A percentile compares a stretch with the other conserved stretches of the same genome.
These are phyloP conservation scores for Uria aalge DNA, from an alignment of 2,113 vertebrate species.

Conservation along the genomic window DNA sequence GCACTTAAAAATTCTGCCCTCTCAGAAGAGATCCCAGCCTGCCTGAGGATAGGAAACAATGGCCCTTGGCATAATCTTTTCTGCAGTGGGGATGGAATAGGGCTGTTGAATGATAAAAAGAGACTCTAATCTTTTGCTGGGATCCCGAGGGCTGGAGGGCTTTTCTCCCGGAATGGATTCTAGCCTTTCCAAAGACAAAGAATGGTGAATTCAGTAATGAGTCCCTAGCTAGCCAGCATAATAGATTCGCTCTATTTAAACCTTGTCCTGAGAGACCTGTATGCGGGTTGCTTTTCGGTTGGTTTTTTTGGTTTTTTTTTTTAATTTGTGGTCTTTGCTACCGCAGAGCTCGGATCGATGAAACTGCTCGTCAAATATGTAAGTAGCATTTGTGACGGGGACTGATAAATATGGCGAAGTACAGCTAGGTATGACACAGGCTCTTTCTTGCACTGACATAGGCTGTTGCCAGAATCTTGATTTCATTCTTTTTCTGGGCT, in stretches of 20 bases:
- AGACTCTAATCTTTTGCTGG: not conserved
- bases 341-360: not conserved
- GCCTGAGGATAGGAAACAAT: not conserved
- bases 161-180: not conserved
- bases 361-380: not conserved
- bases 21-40: not conserved
- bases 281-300: not conserved
- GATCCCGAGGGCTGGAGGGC: not conserved
- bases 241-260: not conserved
- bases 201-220: not conserved
- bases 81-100: not conserved
- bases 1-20: not conserved
- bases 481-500: not conserved
- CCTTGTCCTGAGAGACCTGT: not conserved
- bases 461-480: not conserved
- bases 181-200: constrained; percentile 19
- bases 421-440: not conserved
- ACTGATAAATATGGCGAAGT: not conserved
- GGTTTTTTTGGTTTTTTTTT: not conserved
- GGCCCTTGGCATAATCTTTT: not conserved
- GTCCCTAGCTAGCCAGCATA: not conserved
- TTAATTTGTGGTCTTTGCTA: not conserved
- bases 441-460: not conserved
- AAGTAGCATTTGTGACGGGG: not conserved
- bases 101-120: not conserved